phyloP scores from a whole-genome alignment of 2,888 invertebrate species.

The Belgica antarctica region DNA sequence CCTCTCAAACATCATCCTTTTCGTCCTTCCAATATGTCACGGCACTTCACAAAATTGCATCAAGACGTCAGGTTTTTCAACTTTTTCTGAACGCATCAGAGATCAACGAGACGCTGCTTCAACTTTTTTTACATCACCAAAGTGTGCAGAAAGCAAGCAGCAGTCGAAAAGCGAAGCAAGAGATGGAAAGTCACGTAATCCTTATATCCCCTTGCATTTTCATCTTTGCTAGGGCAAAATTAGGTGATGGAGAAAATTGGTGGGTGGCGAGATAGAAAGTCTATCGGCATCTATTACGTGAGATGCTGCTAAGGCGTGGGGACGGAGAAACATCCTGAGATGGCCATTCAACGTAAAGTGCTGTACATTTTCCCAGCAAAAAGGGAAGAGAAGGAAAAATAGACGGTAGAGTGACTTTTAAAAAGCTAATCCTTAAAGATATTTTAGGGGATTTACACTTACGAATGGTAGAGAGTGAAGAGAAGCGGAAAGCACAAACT shows the following conservation, averaged over 20 bases:
- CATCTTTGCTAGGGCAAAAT: neutral
- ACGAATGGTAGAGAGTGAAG: neutral
- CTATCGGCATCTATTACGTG: neutral
- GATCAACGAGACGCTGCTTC: too few relatives aligned
- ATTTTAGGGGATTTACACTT: slow-evolving; percentile 8
- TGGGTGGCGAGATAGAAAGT: neutral
- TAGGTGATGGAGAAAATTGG: slow-evolving; percentile 5
- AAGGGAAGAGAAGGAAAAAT: neutral
- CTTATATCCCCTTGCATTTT: neutral
- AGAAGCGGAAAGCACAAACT: neutral
- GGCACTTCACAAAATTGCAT: too few relatives aligned
- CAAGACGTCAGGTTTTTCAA: too few relatives aligned
- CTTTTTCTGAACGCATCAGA: too few relatives aligned
- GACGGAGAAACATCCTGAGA: neutral
- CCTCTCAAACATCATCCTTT: too few relatives aligned
- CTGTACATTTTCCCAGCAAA: neutral
- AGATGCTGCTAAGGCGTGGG: neutral
- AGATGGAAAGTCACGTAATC: slow-evolving; percentile 11
- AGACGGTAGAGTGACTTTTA: neutral
- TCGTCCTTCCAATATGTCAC: too few relatives aligned
- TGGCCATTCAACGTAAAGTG: slow-evolving; percentile 5
- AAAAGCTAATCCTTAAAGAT: slow-evolving; percentile 7
- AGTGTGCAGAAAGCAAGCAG: too few relatives aligned
- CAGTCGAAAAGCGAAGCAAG: too few relatives aligned
- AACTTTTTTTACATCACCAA: too few relatives aligned